Conservation (phyloP, 2,888 invertebrate genomes). For the Selenia dentaria region DNA sequence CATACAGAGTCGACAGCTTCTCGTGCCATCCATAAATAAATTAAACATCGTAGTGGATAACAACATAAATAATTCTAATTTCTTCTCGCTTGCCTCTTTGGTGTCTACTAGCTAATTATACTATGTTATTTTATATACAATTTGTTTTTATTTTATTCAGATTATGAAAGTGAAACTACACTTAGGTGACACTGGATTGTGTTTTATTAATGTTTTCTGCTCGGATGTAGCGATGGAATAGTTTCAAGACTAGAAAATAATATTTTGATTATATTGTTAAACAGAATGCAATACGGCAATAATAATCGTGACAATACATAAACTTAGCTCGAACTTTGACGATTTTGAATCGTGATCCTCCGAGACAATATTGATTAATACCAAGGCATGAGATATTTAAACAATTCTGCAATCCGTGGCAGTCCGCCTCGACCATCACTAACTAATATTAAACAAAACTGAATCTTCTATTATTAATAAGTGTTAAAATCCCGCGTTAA, state of each 20-base stretch:
- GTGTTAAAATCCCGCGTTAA: constrained; percentile 38
- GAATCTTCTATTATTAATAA: constrained; percentile 32
- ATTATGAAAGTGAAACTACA: constrained; percentile 37
- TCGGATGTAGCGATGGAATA: constrained; percentile 9
- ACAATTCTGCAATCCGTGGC: background rate
- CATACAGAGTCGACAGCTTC: constrained; percentile 41
- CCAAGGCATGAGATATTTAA: constrained; percentile 1
- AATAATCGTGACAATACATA: constrained; percentile 7
- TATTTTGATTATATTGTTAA: constrained; percentile 20
- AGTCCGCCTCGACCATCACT: constrained; percentile 24
- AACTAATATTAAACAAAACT: constrained; percentile 21
- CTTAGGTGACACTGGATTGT: constrained; percentile 27
- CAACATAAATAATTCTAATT: constrained; percentile 77
- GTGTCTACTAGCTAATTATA: constrained; percentile 81
- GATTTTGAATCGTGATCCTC: constrained; percentile 14
- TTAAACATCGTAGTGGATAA: constrained; percentile 78
- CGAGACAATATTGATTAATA: background rate
- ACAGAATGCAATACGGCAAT: constrained; percentile 16
- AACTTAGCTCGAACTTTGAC: constrained; percentile 5
- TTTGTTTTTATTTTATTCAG: constrained; percentile 31
- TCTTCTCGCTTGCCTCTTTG: constrained; percentile 76
- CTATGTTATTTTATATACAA: constrained; percentile 46
- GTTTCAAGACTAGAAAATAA: constrained; percentile 34
- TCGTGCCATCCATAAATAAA: constrained; percentile 63
- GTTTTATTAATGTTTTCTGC: constrained; percentile 14